Evolutionary conservation across 1,140 invertebrate genomes (phyloP).

Genomic region (fruit fly (Drosophila melanogaster)): DNA sequence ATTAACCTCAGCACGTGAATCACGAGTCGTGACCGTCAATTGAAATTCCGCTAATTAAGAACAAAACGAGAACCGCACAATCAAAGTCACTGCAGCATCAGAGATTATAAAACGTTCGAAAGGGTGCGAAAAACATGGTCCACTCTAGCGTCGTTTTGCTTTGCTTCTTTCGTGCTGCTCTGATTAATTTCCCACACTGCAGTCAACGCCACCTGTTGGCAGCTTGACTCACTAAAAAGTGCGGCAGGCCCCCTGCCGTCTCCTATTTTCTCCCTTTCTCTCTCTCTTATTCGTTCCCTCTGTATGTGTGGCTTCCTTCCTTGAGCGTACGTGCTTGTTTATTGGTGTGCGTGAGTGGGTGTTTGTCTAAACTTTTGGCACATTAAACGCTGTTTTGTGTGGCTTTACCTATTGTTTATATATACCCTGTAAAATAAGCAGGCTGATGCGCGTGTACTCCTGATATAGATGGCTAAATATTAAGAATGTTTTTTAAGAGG

Average conservation of each 20-base stretch:
- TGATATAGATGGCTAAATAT: no score
- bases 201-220: constrained; percentile 73
- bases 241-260: neutral
- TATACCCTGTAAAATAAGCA: neutral
- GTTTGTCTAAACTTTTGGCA: constrained; percentile 54
- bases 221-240: constrained; percentile 35
- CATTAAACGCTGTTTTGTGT: constrained; percentile 51
- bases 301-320: constrained; percentile 24
- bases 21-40: constrained; percentile 20
- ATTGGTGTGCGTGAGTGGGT: constrained; percentile 21
- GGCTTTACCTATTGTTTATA: constrained; percentile 31
- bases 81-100: constrained; percentile 4
- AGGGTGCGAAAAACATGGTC: constrained; percentile 20
- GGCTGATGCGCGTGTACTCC: no score
- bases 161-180: constrained; percentile 8
- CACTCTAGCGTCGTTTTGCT: constrained; percentile 21
- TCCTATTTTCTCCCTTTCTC: neutral
- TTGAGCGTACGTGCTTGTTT: constrained; percentile 5
- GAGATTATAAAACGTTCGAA: constrained; percentile 6
- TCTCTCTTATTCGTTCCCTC: neutral
- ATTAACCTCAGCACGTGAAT: constrained; percentile 32
- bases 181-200: constrained; percentile 53
- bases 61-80: constrained; percentile 23
- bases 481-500: no score
- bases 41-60: constrained; percentile 26